Percentiles rank a stretch among this genome's conserved stretches.
These are phyloP conservation scores for Zaprionus ghesquierei DNA, from an alignment of 1,140 invertebrate species.

Conservation along the genomic window DNA sequence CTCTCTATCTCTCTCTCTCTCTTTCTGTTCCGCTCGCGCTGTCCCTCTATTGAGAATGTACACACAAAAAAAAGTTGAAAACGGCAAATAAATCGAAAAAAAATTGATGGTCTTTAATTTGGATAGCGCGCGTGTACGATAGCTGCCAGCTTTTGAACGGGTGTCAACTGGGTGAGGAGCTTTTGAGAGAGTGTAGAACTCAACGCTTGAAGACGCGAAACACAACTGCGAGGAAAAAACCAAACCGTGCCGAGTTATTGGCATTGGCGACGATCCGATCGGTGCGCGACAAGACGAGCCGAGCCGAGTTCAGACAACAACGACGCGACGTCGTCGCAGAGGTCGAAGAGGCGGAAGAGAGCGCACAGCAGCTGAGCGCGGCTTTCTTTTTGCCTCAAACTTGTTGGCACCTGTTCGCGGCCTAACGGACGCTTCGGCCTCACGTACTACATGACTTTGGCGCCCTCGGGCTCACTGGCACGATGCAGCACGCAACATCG, in stretches of 20 bases:
- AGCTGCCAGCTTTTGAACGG: background rate
- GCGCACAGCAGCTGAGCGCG: conserved; percentile 27
- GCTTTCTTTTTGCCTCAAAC: conserved; percentile 73
- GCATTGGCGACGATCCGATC: conserved; percentile 43
- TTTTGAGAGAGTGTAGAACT: conserved; percentile 52
- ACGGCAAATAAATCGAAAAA: conserved; percentile 24
- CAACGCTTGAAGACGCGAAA: conserved; percentile 67
- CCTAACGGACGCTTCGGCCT: conserved; percentile 23
- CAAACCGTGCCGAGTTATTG: conserved; percentile 71
- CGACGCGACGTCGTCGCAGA: conserved; percentile 7
- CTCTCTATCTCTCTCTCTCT: background rate
- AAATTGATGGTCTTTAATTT: conserved; percentile 7
- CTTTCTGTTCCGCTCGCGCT: background rate
- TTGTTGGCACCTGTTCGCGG: conserved; percentile 55
- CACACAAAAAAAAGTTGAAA: conserved; percentile 15
- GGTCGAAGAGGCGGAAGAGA: conserved; percentile 14
- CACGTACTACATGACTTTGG: conserved; percentile 9
- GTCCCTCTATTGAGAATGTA: background rate
- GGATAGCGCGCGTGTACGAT: conserved; percentile 48
- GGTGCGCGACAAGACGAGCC: background rate
- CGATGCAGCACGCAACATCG: conserved; percentile 4
- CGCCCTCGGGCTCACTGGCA: conserved; percentile 16
- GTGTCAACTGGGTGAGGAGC: background rate
- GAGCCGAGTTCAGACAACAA: too few species aligned
- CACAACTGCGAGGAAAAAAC: conserved; percentile 64